Base-by-base conservation (phyloP, 2,888 invertebrate species). In the Lasiommata megera region DNA sequence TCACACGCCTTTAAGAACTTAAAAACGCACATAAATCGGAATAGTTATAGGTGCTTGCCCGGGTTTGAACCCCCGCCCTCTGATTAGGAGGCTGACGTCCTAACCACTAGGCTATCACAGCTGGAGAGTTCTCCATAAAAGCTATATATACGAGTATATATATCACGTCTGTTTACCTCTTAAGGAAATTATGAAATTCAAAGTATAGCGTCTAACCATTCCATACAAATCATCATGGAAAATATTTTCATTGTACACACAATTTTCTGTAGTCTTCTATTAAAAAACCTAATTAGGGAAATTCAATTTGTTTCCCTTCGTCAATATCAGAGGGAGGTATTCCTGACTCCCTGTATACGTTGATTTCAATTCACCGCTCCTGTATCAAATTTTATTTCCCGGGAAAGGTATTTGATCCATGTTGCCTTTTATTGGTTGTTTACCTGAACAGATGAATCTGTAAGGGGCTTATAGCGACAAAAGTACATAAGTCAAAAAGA, bases 361-460 rank as follows among this genome's bases (percentile, higher is more conserved):
- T 14, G 44, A 44, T 28, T 44, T 44, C 44, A 12, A 12, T 28
- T 44, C 44, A 44, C 8, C 28, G 12, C 28, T 44, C 28, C 44
- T 29, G 44, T 44, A 29, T 11, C 12, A 43, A 43, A 43, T 43
- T 43, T 23, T 12, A 28, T 48, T 48, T 17, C 31, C 52, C 36
- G 17, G 36, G 28, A 18, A 29, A 36, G 34, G 40, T 57, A 50
- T 56, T 36, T 16, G 16, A 41, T 31, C 16, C 16, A 31, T n/a
- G 17, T 38, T 38, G 7, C 12, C 23, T 51, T 38, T 51, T 48
- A 36, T 23, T 23, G 6, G 18, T 3, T 43, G 18, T 43, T 43
- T 23, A n/a, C 43, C 7, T 28, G 18, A 6, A 41, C 40, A 41
- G 40, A 43, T n/a, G 23, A 43, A 11, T n/a, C 18, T 18, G 5